Conservation (phyloP, 2,888 invertebrate genomes). For the Lymantria monacha region DNA sequence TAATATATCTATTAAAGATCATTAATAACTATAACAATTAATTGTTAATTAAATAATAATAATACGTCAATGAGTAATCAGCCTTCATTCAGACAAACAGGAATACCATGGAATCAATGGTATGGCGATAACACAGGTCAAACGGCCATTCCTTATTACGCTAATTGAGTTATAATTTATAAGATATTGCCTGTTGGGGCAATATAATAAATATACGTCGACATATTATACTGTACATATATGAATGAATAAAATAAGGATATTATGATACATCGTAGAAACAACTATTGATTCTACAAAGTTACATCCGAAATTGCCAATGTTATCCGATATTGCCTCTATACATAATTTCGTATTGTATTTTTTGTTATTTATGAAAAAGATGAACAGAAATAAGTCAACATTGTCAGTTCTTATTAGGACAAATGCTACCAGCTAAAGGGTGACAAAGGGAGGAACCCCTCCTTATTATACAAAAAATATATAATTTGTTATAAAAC, state of each 20-base stretch:
- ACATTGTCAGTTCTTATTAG: too few species aligned
- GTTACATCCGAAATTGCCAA: too few species aligned
- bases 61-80: neutral
- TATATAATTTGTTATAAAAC: too few species aligned
- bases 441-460: too few species aligned
- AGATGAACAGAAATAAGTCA: too few species aligned
- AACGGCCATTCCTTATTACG: slow-evolving; percentile 21
- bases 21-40: neutral
- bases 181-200: slow-evolving; percentile 25
- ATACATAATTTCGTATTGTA: too few species aligned
- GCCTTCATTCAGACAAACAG: slow-evolving; percentile 22
- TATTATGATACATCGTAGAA: too few species aligned
- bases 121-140: slow-evolving; percentile 16
- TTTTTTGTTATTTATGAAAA: too few species aligned
- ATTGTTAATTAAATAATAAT: neutral
- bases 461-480: too few species aligned
- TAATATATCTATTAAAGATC: neutral
- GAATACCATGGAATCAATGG: slow-evolving; percentile 28
- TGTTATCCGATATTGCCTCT: too few species aligned
- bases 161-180: slow-evolving; percentile 14
- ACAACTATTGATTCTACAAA: too few species aligned
- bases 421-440: too few species aligned
- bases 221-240: neutral
- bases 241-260: neutral
- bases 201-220: neutral